A percentile compares a stretch with the other conserved stretches of the same genome.
Evolutionary conservation across 2,888 invertebrate genomes (phyloP).

Genomic region (Amphipyra berbera): DNA sequence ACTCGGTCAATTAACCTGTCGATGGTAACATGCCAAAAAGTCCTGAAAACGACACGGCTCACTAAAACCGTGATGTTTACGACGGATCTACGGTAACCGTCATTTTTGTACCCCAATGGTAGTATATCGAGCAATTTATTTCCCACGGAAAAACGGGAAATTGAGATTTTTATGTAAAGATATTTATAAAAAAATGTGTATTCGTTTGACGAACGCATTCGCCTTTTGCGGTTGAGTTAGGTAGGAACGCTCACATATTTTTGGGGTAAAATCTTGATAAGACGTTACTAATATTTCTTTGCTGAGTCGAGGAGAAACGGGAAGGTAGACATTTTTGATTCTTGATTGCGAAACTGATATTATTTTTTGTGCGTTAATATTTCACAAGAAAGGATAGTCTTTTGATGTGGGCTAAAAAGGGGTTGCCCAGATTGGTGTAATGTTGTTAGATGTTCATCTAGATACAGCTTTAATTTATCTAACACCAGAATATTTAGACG

Average conservation of each 20-base stretch:
- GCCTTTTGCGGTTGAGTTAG: constrained; percentile 52
- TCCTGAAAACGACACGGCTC: constrained; percentile 45
- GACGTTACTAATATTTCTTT: constrained; percentile 51
- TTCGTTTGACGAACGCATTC: constrained; percentile 55
- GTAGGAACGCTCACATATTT: constrained; percentile 48
- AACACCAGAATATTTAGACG: too few species aligned
- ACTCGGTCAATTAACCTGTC: constrained; percentile 56
- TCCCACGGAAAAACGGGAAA: constrained; percentile 68
- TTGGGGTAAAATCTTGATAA: constrained; percentile 54
- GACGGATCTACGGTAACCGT: constrained; percentile 44
- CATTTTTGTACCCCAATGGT: constrained; percentile 61
- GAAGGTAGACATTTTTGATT: constrained; percentile 32
- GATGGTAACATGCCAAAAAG: constrained; percentile 39
- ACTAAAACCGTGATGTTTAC: constrained; percentile 52
- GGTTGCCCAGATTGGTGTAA: too few species aligned
- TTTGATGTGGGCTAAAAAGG: too few species aligned
- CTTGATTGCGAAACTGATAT: constrained; percentile 23
- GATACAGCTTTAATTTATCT: too few species aligned
- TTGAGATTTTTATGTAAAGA: constrained; percentile 68
- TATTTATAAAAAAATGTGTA: constrained; percentile 57
- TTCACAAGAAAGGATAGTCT: not conserved
- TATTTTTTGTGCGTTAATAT: constrained; percentile 3
- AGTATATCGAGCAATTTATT: constrained; percentile 67
- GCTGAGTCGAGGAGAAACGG: constrained; percentile 38
- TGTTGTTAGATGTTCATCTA: too few species aligned